Percentiles rank a stretch among this genome's conserved stretches.
These are phyloP conservation scores for Pungitius pungitius DNA, from an alignment of 2,113 vertebrate species.

Conservation along the genomic window DNA sequence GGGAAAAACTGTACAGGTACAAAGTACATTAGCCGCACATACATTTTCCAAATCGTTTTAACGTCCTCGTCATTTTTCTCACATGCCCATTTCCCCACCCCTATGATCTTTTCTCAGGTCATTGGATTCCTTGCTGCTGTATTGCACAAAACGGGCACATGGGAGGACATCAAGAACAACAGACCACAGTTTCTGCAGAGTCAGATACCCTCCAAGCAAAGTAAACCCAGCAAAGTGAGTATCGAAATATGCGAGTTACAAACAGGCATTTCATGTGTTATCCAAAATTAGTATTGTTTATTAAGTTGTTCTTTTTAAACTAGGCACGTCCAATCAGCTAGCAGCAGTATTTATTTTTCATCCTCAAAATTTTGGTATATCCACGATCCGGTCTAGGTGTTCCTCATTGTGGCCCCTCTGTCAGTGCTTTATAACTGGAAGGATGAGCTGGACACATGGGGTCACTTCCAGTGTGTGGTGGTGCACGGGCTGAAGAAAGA, in stretches of 20 bases:
- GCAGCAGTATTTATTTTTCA: constrained; percentile 13
- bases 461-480: constrained; percentile 88
- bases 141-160: constrained; percentile 91
- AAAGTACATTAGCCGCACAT: background rate
- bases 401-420: constrained; percentile 93
- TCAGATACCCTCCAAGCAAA: constrained; percentile 75
- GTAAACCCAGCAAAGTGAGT: constrained; percentile 84
- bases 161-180: constrained; percentile 92
- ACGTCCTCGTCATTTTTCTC: constrained; percentile 7
- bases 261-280: background rate
- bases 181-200: constrained; percentile 91
- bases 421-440: constrained; percentile 98
- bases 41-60: background rate
- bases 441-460: constrained; percentile 96
- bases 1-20: constrained; percentile 97
- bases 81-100: background rate
- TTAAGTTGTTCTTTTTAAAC: background rate
- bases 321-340: background rate
- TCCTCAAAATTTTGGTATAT: constrained; percentile 15
- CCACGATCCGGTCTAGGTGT: constrained; percentile 79
- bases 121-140: constrained; percentile 95
- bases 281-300: background rate
- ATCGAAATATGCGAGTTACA: background rate
- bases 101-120: constrained; percentile 79
- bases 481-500: constrained; percentile 92